Conservation (phyloP, 1,140 invertebrate genomes). For the Thaumatotibia leucotreta region DNA sequence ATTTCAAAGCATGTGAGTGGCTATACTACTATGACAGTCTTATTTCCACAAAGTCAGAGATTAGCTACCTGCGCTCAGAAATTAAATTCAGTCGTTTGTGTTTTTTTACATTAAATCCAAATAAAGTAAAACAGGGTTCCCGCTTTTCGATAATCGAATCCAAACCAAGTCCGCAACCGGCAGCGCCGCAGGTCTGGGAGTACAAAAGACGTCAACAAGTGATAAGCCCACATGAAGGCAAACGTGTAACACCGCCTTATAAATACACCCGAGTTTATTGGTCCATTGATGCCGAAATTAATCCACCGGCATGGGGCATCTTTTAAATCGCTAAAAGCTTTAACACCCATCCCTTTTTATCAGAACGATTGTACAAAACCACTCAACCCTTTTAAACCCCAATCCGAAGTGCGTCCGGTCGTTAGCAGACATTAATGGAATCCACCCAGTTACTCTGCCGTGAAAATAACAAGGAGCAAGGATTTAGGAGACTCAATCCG, state of each 20-base stretch:
- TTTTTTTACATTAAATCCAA: too few species aligned
- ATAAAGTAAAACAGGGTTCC: too few species aligned
- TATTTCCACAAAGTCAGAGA: too few species aligned
- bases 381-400: constrained; percentile 75
- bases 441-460: constrained; percentile 60
- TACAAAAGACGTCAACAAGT: neutral
- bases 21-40: too few species aligned
- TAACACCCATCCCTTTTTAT: constrained; percentile 71
- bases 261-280: constrained; percentile 35
- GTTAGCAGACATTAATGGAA: constrained; percentile 74
- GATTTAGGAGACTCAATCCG: constrained; percentile 54
- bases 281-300: constrained; percentile 58
- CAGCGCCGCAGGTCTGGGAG: neutral
- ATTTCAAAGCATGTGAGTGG: too few species aligned
- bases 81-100: too few species aligned
- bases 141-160: neutral
- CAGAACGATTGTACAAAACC: constrained; percentile 74
- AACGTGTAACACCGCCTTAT: neutral
- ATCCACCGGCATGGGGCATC: constrained; percentile 53
- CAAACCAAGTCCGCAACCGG: neutral
- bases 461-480: constrained; percentile 68
- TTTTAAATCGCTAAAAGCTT: constrained; percentile 71
- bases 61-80: too few species aligned
- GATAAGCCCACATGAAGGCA: constrained; percentile 14
- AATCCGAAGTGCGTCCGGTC: constrained; percentile 73